Evolutionary conservation across 2,888 invertebrate genomes (phyloP), one percentile per base, ranked within the genome.

Genomic region (Strigamia transsilvanica): DNA sequence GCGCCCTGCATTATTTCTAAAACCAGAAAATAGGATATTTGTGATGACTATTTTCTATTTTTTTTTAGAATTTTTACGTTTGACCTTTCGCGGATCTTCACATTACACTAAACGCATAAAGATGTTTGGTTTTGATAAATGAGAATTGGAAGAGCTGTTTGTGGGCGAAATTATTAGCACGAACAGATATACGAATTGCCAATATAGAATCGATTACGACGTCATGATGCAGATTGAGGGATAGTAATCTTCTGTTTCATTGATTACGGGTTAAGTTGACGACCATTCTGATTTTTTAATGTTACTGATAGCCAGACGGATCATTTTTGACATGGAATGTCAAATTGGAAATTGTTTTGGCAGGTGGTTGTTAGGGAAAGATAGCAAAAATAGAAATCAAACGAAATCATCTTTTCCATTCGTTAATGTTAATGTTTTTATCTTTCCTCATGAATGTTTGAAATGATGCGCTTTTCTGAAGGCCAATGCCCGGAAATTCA

Each of bases 271-370:
- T 12, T 73, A 27, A 66, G 73, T 73, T 32, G 13, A 73, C 73
- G 32, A 32, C 32, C 73, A 73, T 73, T 73, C 9, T 5, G 12
- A 23, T 66, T 18, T 66, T 66, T 21, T 18, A 61, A 23, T 23
- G 61, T 18, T 4, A 73, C 32, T 32, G 73, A 73, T 73, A 13
- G 27, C 32, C 15, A 10, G 32, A 27, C 73, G n/a, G 32, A 73
- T 73, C 73, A 73, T 73, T 73, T 66, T 73, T 73, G 73, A 73
- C 73, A n/a, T 32, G 32, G 32, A 73, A 73, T 56, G 56, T 32
- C 73, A 73, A 73, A 73, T 73, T 73, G 73, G 27, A 73, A 73
- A 73, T 73, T n/a, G 5, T 73, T 73, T 73, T 73, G 73, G 73
- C 73, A 73, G 32, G 73, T 73, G 32, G 27, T 73, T 27, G 32